Conservation (phyloP, 2,797 vertebrate species). For the Crax fasciolata region DNA sequence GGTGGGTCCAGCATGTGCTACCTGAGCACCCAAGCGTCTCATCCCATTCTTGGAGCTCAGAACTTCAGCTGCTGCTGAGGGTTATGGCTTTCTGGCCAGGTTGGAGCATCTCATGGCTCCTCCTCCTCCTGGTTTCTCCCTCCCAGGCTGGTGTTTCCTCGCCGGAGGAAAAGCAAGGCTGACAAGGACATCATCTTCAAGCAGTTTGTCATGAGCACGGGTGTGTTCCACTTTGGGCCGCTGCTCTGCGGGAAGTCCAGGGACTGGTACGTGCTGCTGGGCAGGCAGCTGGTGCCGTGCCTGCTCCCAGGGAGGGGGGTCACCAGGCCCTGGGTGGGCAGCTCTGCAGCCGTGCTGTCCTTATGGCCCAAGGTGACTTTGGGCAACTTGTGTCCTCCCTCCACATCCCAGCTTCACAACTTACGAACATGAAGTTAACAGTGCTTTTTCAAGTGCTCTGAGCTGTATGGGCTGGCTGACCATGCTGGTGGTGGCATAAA, state of each 20-base stretch:
- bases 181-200: slow-evolving; percentile 83
- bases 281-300: neutral
- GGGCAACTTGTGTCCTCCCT: neutral
- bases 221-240: slow-evolving; percentile 91
- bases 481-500: neutral
- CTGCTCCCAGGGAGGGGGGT: neutral
- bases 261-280: slow-evolving; percentile 84
- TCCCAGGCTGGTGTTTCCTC: slow-evolving; percentile 88
- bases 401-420: neutral
- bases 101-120: neutral
- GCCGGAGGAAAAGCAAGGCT: slow-evolving; percentile 75
- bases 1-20: neutral
- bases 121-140: neutral
- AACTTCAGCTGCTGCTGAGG: neutral
- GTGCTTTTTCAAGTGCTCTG: neutral
- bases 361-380: neutral
- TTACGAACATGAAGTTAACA: neutral
- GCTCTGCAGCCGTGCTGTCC: fast-evolving
- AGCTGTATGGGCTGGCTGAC: neutral
- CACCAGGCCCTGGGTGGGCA: neutral
- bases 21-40: neutral
- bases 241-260: slow-evolving; percentile 93
- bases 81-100: neutral
- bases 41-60: neutral
- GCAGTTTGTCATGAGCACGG: slow-evolving; percentile 83